phyloP scores from a whole-genome alignment of 2,888 invertebrate genomes.

The Habrosyne pyritoides region DNA sequence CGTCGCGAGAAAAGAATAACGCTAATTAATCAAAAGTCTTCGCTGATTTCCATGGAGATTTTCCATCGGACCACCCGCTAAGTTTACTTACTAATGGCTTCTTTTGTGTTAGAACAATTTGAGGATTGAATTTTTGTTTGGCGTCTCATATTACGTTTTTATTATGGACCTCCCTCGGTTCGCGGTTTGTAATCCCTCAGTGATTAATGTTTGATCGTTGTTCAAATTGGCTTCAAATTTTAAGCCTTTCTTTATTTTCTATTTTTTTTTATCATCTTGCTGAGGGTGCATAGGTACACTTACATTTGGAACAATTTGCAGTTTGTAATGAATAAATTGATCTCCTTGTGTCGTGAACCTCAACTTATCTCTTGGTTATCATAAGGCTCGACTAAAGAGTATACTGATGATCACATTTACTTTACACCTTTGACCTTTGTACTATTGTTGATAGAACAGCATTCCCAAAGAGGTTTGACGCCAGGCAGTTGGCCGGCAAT shows the following conservation, averaged over 20 bases:
- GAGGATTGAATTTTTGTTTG: slow-evolving; percentile 72
- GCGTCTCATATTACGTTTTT: slow-evolving; percentile 52
- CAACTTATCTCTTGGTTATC: no score
- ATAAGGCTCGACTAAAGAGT: no score
- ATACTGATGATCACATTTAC: no score
- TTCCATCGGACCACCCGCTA: slow-evolving; percentile 61
- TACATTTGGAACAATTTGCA: no score
- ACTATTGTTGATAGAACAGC: no score
- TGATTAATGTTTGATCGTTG: slow-evolving; percentile 62
- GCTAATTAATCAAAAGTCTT: slow-evolving; percentile 81
- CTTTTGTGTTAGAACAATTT: slow-evolving; percentile 70
- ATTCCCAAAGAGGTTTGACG: no score
- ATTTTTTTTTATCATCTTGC: neutral
- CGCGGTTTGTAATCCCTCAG: slow-evolving; percentile 54
- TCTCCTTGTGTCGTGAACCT: no score
- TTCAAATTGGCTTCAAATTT: slow-evolving; percentile 30
- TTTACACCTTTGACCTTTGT: no score
- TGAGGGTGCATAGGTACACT: no score
- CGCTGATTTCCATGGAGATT: slow-evolving; percentile 80
- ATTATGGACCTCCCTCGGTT: slow-evolving; percentile 50
- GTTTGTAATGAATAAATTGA: no score
- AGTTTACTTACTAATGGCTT: slow-evolving; percentile 66
- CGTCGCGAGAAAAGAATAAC: slow-evolving; percentile 75
- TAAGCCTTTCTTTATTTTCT: slow-evolving; percentile 17
- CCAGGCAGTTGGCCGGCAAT: no score